Percentiles rank a stretch among this genome's conserved stretches.
Evolutionary conservation across 2,113 vertebrate species (phyloP).

Genomic region (Pedionomus torquatus): DNA sequence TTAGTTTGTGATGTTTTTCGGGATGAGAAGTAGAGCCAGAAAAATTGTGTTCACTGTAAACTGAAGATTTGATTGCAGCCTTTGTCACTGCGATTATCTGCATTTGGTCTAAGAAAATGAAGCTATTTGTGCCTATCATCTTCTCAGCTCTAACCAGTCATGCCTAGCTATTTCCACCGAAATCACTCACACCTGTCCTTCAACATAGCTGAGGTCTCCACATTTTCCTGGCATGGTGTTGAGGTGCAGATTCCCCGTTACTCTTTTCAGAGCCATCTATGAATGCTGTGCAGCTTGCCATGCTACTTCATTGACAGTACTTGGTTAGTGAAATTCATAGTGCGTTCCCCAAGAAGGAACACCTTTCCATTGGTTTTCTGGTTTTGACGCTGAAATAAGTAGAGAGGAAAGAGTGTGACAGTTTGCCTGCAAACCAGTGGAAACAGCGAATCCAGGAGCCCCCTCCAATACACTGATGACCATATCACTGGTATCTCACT

Average conservation of each 20-base stretch:
- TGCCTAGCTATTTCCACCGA: background rate
- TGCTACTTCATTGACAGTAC: background rate
- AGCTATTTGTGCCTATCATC: background rate
- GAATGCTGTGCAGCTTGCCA: background rate
- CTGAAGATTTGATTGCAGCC: background rate
- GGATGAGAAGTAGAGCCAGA: background rate
- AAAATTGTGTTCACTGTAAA: background rate
- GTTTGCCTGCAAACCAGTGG: background rate
- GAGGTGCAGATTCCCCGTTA: background rate
- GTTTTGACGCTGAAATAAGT: background rate
- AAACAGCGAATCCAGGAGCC: background rate
- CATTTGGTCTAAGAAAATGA: background rate
- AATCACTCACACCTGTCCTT: background rate
- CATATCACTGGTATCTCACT: background rate
- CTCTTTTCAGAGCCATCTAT: background rate
- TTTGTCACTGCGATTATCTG: background rate
- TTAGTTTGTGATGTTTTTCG: background rate
- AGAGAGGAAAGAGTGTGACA: background rate
- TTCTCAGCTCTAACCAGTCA: background rate
- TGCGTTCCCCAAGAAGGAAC: background rate
- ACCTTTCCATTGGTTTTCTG: background rate
- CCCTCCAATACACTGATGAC: background rate
- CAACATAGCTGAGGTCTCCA: background rate
- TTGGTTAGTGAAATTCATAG: background rate
- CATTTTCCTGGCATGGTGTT: background rate